Evolutionary conservation across 2,113 vertebrate species (phyloP).

Genomic region (Actenoides hombroni): DNA sequence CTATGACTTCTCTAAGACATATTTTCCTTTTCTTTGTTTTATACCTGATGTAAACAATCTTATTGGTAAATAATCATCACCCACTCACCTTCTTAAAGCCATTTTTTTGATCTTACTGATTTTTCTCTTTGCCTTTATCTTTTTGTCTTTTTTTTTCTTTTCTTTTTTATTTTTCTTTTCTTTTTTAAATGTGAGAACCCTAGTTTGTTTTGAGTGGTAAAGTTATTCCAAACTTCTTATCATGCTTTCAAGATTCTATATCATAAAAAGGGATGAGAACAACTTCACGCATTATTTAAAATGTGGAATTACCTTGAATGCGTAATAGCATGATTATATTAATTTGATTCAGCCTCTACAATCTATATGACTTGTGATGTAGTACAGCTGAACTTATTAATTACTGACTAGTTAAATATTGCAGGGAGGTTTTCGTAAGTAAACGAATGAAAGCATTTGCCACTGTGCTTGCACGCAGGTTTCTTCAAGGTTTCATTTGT

Average conservation of each 20-base stretch:
- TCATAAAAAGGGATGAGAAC: neutral
- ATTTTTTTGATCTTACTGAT: neutral
- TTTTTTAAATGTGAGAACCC: neutral
- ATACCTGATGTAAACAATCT: neutral
- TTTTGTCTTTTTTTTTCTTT: neutral
- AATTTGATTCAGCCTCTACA: slow-evolving; percentile 3
- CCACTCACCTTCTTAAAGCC: neutral
- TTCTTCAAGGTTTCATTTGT: neutral
- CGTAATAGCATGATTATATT: neutral
- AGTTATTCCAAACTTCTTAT: neutral
- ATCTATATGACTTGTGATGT: slow-evolving; percentile 17
- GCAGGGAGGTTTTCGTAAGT: neutral
- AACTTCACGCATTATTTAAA: neutral
- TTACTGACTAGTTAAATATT: slow-evolving; percentile 33
- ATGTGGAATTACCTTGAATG: neutral
- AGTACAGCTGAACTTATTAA: slow-evolving; percentile 39
- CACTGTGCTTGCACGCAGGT: neutral
- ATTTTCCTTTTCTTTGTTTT: neutral
- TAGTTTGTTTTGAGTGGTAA: neutral
- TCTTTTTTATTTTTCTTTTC: neutral
- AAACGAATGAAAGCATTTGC: neutral
- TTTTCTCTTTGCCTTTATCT: neutral
- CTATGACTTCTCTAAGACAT: neutral
- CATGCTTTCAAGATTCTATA: neutral
- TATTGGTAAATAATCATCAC: neutral